Conservation (phyloP, 2,888 invertebrate species). For the Chrysodeixis includens region DNA sequence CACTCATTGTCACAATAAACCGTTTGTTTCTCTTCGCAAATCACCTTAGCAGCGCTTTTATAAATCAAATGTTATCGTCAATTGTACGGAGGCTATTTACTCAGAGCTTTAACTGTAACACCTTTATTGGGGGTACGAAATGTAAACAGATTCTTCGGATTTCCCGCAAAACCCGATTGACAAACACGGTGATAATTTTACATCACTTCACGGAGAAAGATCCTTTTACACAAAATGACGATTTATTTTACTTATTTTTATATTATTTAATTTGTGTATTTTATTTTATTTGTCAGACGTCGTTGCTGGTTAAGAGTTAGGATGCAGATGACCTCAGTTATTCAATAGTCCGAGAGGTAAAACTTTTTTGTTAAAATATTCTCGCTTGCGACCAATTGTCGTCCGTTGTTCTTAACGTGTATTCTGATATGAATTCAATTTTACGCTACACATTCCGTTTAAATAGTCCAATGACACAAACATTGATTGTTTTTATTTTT, state of each 20-base stretch:
- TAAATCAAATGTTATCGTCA: slow-evolving; percentile 74
- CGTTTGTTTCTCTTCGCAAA: slow-evolving; percentile 41
- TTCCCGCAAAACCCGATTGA: slow-evolving; percentile 78
- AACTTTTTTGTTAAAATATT: slow-evolving; percentile 17
- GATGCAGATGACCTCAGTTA: slow-evolving; percentile 64
- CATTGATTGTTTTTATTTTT: slow-evolving; percentile 43
- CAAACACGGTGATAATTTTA: slow-evolving; percentile 68
- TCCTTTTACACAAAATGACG: background rate
- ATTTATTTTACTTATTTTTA: background rate
- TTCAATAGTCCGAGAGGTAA: slow-evolving; percentile 38
- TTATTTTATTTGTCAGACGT: slow-evolving; percentile 49
- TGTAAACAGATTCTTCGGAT: slow-evolving; percentile 76
- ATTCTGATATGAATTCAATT: slow-evolving; percentile 40
- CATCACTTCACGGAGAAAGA: slow-evolving; percentile 40
- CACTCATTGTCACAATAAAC: slow-evolving; percentile 69
- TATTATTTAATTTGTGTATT: slow-evolving; percentile 5
- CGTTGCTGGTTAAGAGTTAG: slow-evolving; percentile 58
- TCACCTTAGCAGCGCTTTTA: slow-evolving; percentile 73
- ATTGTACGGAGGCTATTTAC: slow-evolving; percentile 71
- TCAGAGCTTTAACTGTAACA: slow-evolving; percentile 74
- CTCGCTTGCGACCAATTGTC: slow-evolving; percentile 38
- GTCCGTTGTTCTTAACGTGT: slow-evolving; percentile 32
- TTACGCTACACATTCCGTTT: slow-evolving; percentile 41
- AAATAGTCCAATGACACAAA: slow-evolving; percentile 44
- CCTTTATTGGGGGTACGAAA: slow-evolving; percentile 75